These are phyloP conservation scores for Tenualosa thibaudeaui DNA, from an alignment of 2,797 vertebrate genomes.

Conservation along the genomic window DNA sequence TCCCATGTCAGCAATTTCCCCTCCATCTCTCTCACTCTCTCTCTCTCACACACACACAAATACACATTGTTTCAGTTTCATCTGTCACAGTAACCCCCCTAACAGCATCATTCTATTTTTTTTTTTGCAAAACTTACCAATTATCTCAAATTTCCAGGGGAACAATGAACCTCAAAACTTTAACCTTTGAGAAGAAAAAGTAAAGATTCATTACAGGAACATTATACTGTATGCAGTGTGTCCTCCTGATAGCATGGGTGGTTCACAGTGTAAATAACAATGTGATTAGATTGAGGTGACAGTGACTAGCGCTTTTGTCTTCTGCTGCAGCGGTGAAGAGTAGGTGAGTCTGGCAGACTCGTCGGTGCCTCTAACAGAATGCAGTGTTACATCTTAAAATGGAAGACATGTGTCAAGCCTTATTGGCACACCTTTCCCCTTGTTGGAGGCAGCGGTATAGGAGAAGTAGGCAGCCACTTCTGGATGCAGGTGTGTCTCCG, in stretches of 20 bases:
- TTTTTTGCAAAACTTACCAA: no score
- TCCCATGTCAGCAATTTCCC: slow-evolving; percentile 63
- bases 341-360: neutral
- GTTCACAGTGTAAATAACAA: no score
- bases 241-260: no score
- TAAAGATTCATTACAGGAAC: no score
- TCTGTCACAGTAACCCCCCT: no score
- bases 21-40: neutral
- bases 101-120: no score
- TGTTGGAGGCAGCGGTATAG: neutral
- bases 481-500: neutral
- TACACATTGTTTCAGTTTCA: no score
- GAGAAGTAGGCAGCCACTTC: neutral
- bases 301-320: neutral
- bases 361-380: neutral
- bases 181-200: no score
- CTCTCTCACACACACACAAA: neutral
- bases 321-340: neutral
- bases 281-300: no score
- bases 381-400: slow-evolving; percentile 5
- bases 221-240: no score
- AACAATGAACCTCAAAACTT: no score
- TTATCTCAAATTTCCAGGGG: no score
- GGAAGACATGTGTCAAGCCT: neutral
- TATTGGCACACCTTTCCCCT: neutral